These are phyloP conservation scores for Acanthosepion lycidas DNA, from an alignment of 2,888 invertebrate species.

Conservation along the genomic window DNA sequence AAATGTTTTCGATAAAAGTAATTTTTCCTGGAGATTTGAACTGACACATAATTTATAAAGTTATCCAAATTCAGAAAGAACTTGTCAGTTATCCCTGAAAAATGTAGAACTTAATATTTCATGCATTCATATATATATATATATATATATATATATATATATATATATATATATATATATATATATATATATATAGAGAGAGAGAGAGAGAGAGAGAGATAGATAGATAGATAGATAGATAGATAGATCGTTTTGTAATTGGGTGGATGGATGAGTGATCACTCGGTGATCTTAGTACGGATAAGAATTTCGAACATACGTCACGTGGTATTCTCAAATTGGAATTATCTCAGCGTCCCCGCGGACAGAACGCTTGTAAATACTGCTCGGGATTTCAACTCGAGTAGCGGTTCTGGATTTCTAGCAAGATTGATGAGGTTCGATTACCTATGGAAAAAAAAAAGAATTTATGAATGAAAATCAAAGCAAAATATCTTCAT, in stretches of 20 bases:
- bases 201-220: too few relatives aligned
- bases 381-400: neutral
- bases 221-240: too few relatives aligned
- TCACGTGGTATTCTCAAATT: neutral
- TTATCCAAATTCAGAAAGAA: neutral
- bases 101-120: neutral
- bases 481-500: too few relatives aligned
- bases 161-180: too few relatives aligned
- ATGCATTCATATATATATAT: neutral
- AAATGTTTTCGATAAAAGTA: neutral
- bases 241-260: neutral
- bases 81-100: neutral
- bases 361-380: neutral
- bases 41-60: neutral
- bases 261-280: neutral
- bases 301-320: neutral
- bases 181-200: too few relatives aligned
- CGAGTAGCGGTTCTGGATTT: too few relatives aligned
- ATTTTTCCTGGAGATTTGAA: neutral
- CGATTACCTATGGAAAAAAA: too few relatives aligned
- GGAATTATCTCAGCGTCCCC: neutral
- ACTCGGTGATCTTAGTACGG: neutral
- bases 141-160: too few relatives aligned
- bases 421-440: too few relatives aligned
- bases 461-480: too few relatives aligned